Conservation (phyloP, 1,140 invertebrate species). For the Maniola jurtina region DNA sequence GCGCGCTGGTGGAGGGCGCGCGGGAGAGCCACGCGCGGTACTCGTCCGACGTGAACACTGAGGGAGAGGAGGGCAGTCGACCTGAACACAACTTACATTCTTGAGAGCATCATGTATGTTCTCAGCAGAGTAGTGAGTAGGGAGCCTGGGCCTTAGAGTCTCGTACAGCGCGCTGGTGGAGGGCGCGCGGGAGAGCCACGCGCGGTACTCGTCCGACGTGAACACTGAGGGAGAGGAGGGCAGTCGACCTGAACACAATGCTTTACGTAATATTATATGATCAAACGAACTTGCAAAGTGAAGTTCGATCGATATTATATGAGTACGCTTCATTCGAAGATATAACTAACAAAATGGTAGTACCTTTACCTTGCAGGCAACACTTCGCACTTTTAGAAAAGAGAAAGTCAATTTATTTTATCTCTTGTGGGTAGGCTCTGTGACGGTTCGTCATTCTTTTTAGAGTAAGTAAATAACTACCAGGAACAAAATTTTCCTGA, state of each 20-base stretch:
- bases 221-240: slow-evolving; percentile 83
- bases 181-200: slow-evolving; percentile 92
- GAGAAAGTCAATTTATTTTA: too few relatives aligned
- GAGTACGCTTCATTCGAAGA: too few relatives aligned
- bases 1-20: slow-evolving; percentile 94
- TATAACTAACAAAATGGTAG: too few relatives aligned
- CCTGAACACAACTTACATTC: slow-evolving; percentile 79
- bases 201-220: slow-evolving; percentile 93
- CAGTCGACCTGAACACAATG: slow-evolving; percentile 54
- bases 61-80: slow-evolving; percentile 68
- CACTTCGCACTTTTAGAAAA: too few relatives aligned
- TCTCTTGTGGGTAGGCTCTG: too few relatives aligned
- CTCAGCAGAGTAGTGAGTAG: slow-evolving; percentile 89
- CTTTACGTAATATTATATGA: neutral
- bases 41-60: slow-evolving; percentile 93
- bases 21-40: slow-evolving; percentile 93
- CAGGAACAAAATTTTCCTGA: too few relatives aligned
- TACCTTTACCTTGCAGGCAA: too few relatives aligned
- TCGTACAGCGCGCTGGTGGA: slow-evolving; percentile 96
- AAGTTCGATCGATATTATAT: too few relatives aligned
- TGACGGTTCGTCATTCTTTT: too few relatives aligned
- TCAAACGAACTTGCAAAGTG: too few relatives aligned
- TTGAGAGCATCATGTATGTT: slow-evolving; percentile 90
- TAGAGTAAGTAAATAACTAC: too few relatives aligned
- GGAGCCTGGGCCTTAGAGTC: slow-evolving; percentile 83